These are phyloP conservation scores for Drosophila lacteicornis DNA, from an alignment of 1,140 invertebrate genomes.

Conservation along the genomic window DNA sequence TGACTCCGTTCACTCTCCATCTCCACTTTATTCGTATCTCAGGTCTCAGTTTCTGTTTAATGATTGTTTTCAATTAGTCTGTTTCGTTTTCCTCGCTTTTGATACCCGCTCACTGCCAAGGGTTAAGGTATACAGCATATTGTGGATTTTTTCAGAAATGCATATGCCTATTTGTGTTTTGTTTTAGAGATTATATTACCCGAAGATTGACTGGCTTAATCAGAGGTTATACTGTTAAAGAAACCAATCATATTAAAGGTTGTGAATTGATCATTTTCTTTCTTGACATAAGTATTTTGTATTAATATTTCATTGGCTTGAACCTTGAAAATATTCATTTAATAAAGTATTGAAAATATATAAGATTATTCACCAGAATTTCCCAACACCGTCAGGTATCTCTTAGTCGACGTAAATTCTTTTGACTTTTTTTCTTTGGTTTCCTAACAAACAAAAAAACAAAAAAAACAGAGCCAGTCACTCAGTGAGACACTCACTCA, in stretches of 20 bases:
- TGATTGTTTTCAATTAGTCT: constrained; percentile 79
- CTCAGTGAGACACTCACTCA: constrained; percentile 24
- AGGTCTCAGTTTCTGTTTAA: constrained; percentile 63
- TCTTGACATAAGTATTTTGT: neutral
- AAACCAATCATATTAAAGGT: neutral
- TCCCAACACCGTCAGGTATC: neutral
- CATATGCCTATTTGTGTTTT: neutral
- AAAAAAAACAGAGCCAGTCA: constrained; percentile 22
- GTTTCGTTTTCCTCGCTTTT: constrained; percentile 37
- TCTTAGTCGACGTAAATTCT: neutral
- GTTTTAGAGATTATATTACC: constrained; percentile 8
- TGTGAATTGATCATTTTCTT: neutral
- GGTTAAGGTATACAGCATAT: constrained; percentile 8
- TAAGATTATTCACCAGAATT: no score
- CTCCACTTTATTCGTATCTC: constrained; percentile 14
- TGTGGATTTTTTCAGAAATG: neutral
- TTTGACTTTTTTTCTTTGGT: neutral
- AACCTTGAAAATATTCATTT: neutral
- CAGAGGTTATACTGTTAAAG: neutral
- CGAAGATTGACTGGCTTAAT: neutral
- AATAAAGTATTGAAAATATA: neutral
- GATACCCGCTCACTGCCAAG: neutral
- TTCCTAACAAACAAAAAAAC: constrained; percentile 21
- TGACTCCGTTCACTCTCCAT: constrained; percentile 13
- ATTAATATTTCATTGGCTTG: neutral